Percentiles rank a stretch among this genome's conserved stretches.
Conservation (phyloP, 2,888 invertebrate genomes). For the Dryadula phaetusa region DNA sequence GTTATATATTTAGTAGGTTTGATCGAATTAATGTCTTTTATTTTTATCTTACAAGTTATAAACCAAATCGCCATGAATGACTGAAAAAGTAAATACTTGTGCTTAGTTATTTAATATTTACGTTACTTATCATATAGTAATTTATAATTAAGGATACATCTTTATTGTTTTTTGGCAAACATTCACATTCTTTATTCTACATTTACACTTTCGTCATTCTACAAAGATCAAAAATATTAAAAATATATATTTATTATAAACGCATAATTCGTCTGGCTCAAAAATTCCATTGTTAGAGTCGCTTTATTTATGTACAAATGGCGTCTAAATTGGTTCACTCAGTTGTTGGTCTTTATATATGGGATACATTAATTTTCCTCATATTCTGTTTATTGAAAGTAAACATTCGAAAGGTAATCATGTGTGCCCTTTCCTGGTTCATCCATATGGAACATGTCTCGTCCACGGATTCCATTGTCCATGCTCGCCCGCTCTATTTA, state of each 20-base stretch:
- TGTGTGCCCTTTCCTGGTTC: conserved; percentile 71
- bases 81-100: not conserved
- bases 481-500: conserved; percentile 71
- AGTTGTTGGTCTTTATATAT: not conserved
- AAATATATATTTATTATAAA: not conserved
- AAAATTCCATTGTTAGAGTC: conserved; percentile 77
- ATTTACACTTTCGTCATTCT: too few relatives aligned
- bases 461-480: conserved; percentile 81
- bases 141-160: not conserved
- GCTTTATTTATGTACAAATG: conserved; percentile 6
- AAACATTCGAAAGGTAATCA: conserved; percentile 39
- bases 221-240: not conserved
- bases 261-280: conserved; percentile 66
- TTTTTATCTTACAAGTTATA: not conserved
- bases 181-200: too few relatives aligned
- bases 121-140: not conserved
- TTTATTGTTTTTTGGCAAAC: not conserved
- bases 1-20: not conserved
- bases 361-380: conserved; percentile 26
- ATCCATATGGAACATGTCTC: conserved; percentile 81
- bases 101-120: conserved; percentile 1
- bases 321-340: not conserved
- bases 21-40: not conserved
- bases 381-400: conserved; percentile 34
- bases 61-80: not conserved